These are phyloP conservation scores for Drosophila bipectinata DNA, from an alignment of 1,140 invertebrate species.

Conservation along the genomic window DNA sequence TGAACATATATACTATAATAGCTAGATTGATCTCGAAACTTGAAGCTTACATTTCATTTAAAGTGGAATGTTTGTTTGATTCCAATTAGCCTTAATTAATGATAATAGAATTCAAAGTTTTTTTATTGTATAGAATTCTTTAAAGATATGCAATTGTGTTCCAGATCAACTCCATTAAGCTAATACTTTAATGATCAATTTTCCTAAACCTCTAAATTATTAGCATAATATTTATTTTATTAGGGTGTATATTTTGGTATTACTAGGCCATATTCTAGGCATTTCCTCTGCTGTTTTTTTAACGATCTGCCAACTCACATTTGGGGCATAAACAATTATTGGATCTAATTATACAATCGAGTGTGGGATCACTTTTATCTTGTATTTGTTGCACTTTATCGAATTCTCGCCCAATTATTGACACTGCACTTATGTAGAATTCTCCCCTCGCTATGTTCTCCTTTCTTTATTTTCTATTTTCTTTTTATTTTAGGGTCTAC, in stretches of 20 bases:
- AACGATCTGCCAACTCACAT: constrained; percentile 43
- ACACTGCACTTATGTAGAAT: constrained; percentile 7
- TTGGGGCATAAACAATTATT: constrained; percentile 30
- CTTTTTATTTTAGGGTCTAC: constrained; percentile 5
- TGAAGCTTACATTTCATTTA: constrained; percentile 1
- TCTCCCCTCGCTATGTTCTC: background rate
- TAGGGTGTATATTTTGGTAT: background rate
- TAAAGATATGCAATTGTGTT: background rate
- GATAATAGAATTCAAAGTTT: background rate
- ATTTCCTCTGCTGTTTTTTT: constrained; percentile 8
- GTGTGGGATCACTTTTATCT: constrained; percentile 35
- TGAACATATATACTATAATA: background rate
- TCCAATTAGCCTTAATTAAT: constrained; percentile 10
- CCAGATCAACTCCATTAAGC: too few species aligned
- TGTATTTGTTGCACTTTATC: constrained; percentile 6
- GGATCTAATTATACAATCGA: constrained; percentile 27
- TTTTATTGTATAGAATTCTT: background rate
- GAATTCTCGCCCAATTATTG: constrained; percentile 33
- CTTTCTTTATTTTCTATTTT: constrained; percentile 1
- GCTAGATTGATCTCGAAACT: constrained; percentile 16
- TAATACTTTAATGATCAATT: too few species aligned
- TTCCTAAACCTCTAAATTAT: background rate
- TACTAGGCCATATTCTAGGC: background rate
- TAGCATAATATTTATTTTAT: background rate
- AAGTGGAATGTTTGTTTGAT: constrained; percentile 8